Percentiles rank a stretch among this genome's conserved stretches.
Conservation (phyloP, 1,140 invertebrate species). For the Drosophila bocki region DNA sequence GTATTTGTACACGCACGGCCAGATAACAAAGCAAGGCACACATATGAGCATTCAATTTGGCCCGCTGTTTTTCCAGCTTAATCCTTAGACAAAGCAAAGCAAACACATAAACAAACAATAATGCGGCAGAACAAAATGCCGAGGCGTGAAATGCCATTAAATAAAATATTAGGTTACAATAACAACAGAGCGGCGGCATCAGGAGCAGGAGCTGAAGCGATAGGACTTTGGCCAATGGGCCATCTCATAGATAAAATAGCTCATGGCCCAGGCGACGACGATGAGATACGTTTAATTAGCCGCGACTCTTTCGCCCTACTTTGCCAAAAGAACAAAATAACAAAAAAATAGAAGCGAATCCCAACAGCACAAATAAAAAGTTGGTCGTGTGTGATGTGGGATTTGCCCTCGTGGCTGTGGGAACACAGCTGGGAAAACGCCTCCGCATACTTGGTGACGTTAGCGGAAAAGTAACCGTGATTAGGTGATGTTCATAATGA, state of each 20-base stretch:
- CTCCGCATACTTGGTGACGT: slow-evolving; percentile 3
- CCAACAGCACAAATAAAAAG: slow-evolving; percentile 26
- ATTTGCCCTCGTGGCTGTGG: slow-evolving; percentile 2
- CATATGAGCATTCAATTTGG: slow-evolving; percentile 66
- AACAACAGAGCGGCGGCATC: slow-evolving; percentile 30
- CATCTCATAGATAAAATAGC: slow-evolving; percentile 71
- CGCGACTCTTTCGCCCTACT: slow-evolving; percentile 42
- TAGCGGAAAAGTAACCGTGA: slow-evolving; percentile 25
- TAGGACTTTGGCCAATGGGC: slow-evolving; percentile 44
- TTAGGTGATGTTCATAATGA: background rate
- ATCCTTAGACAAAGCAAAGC: slow-evolving; percentile 69
- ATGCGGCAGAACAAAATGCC: slow-evolving; percentile 49
- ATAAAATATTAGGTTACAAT: slow-evolving; percentile 76
- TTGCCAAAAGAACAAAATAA: background rate
- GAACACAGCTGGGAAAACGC: slow-evolving; percentile 10
- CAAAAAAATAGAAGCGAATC: slow-evolving; percentile 1
- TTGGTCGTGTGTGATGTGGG: slow-evolving; percentile 24
- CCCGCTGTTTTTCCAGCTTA: slow-evolving; percentile 69
- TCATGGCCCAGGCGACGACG: slow-evolving; percentile 32
- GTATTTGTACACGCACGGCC: slow-evolving; percentile 31
- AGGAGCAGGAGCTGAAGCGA: background rate
- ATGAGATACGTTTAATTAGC: slow-evolving; percentile 74
- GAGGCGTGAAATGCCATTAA: slow-evolving; percentile 75
- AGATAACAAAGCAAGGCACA: slow-evolving; percentile 49
- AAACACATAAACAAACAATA: slow-evolving; percentile 66